Conservation (phyloP, 2,888 invertebrate species). For the Cryptosula pallasiana region DNA sequence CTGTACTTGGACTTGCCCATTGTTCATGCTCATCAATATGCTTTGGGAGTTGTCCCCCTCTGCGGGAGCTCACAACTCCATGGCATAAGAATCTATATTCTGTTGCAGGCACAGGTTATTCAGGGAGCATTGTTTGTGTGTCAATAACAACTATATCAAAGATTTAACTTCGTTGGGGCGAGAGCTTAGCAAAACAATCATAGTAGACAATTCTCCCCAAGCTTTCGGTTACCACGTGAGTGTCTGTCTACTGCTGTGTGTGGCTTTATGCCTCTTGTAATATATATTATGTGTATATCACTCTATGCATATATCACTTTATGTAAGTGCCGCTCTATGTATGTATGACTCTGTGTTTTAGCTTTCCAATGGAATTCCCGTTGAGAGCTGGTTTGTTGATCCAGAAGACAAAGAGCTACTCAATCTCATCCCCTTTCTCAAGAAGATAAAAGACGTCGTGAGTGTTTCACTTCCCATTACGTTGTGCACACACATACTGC, state of each 20-base stretch:
- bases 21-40: too few relatives aligned
- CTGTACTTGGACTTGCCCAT: too few relatives aligned
- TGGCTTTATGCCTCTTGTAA: too few relatives aligned
- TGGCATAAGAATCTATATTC: too few relatives aligned
- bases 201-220: slow-evolving; percentile 82
- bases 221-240: slow-evolving; percentile 83
- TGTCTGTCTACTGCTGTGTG: too few relatives aligned
- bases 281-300: too few relatives aligned
- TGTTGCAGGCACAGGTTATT: slow-evolving; percentile 69
- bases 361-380: slow-evolving; percentile 92
- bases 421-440: slow-evolving; percentile 85
- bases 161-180: slow-evolving; percentile 87
- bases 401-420: slow-evolving; percentile 80
- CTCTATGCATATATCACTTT: too few relatives aligned
- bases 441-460: slow-evolving; percentile 75
- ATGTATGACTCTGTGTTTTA: too few relatives aligned
- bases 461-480: slow-evolving; percentile 35
- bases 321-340: too few relatives aligned
- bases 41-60: too few relatives aligned
- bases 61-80: too few relatives aligned
- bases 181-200: slow-evolving; percentile 80
- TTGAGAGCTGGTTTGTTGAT: slow-evolving; percentile 95
- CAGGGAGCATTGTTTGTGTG: slow-evolving; percentile 89
- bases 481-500: too few relatives aligned
- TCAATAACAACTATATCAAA: slow-evolving; percentile 93